Evolutionary conservation across 2,113 vertebrate species (phyloP).

Genomic region (Orycteropus afer): DNA sequence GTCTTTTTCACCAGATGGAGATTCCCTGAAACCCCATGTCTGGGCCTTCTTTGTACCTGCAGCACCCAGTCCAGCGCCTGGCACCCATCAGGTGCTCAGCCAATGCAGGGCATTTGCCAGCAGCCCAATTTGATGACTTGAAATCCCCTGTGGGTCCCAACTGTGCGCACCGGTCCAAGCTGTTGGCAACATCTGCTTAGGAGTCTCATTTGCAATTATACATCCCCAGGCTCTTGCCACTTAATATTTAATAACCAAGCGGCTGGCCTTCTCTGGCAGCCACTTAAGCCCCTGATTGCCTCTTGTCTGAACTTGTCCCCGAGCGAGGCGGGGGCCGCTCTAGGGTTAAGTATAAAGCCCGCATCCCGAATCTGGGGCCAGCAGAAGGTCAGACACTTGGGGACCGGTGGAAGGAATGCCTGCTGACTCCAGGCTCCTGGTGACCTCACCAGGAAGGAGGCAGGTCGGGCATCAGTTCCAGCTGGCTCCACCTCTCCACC

Average conservation of each 20-base stretch:
- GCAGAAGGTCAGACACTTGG: not conserved
- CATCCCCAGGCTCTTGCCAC: conserved; percentile 62
- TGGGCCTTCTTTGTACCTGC: not conserved
- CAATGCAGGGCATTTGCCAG: conserved; percentile 23
- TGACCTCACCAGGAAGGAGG: not conserved
- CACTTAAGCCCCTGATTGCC: conserved; percentile 78
- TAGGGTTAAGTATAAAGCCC: conserved; percentile 54
- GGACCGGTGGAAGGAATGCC: not conserved
- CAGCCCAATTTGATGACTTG: conserved; percentile 49
- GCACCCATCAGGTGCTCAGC: conserved; percentile 50
- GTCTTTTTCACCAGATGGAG: not conserved
- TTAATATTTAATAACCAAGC: conserved; percentile 80
- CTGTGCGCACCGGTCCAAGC: conserved; percentile 36
- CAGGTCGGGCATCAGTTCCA: not conserved
- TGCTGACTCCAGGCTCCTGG: not conserved
- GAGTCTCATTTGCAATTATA: conserved; percentile 73
- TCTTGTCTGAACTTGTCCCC: conserved; percentile 76
- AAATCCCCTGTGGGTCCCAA: conserved; percentile 57
- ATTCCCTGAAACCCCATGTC: not conserved
- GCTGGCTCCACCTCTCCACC: not conserved
- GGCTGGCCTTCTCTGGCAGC: conserved; percentile 70
- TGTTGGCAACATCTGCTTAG: conserved; percentile 74
- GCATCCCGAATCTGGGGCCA: not conserved
- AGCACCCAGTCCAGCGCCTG: not conserved
- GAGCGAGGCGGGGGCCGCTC: conserved; percentile 15